A percentile compares a stretch with the other conserved stretches of the same genome.
Evolutionary conservation across 2,113 vertebrate genomes (phyloP).

Genomic region (Trichomycterus rosablanca): DNA sequence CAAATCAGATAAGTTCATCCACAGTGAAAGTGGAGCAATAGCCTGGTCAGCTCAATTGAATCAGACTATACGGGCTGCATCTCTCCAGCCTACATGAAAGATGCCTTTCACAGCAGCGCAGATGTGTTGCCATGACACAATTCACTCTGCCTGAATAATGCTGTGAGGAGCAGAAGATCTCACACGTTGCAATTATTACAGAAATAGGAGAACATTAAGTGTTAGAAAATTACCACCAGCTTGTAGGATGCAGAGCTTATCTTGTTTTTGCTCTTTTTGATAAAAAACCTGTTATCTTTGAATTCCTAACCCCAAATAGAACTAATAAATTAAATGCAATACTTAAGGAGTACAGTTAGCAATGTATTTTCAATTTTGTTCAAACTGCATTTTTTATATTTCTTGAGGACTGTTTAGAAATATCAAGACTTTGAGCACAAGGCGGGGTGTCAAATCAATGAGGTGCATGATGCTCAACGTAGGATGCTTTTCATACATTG

Average conservation of each 20-base stretch:
- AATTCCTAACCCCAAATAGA: background rate
- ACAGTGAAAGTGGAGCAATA: conserved; percentile 22
- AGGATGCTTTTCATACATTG: too few species aligned
- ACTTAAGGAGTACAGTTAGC: too few species aligned
- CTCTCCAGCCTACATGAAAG: conserved; percentile 52
- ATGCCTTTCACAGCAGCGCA: conserved; percentile 62
- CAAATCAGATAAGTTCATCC: conserved; percentile 34
- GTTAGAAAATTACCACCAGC: conserved; percentile 6
- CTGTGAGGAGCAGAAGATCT: conserved; percentile 44
- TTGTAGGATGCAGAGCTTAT: conserved; percentile 18
- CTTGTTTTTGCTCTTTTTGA: background rate
- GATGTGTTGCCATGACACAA: conserved; percentile 71
- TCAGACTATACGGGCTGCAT: conserved; percentile 36
- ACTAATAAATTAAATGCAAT: too few species aligned
- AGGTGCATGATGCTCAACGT: too few species aligned
- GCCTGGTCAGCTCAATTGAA: conserved; percentile 27
- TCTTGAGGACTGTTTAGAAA: too few species aligned
- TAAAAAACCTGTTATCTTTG: background rate
- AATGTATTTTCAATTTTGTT: too few species aligned
- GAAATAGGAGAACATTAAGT: conserved; percentile 9
- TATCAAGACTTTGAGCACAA: too few species aligned
- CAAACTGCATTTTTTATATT: too few species aligned
- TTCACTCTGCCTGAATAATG: conserved; percentile 55
- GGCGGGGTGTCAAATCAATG: too few species aligned
- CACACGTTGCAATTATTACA: conserved; percentile 39